Evolutionary conservation across 2,113 vertebrate species (phyloP).

Genomic region (Corydoras sp.): DNA sequence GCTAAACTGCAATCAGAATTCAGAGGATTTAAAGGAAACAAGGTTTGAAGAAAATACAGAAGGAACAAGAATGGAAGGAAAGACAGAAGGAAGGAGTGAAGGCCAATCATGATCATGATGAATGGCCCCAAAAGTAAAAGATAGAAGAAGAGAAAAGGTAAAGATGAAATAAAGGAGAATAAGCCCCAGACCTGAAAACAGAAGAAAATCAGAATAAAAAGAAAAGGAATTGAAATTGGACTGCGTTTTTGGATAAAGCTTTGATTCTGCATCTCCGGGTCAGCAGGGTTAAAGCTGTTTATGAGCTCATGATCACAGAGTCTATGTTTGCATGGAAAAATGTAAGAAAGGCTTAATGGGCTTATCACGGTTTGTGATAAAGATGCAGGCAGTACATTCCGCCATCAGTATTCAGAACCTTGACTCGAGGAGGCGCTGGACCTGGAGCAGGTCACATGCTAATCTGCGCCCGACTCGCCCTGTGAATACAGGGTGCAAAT

Average conservation of each 20-base stretch:
- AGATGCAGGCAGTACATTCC: conserved; percentile 60
- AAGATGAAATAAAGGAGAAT: conserved; percentile 7
- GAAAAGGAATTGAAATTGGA: background rate
- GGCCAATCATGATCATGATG: too few species aligned
- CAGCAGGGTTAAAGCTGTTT: conserved; percentile 28
- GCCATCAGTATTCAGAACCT: conserved; percentile 71
- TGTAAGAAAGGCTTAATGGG: conserved; percentile 52
- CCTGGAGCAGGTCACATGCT: conserved; percentile 70
- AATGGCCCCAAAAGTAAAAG: too few species aligned
- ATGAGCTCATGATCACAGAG: conserved; percentile 1
- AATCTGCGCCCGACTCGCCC: conserved; percentile 59
- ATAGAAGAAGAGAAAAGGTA: too few species aligned
- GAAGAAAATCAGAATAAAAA: conserved; percentile 1
- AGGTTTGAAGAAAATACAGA: too few species aligned
- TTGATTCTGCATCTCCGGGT: background rate
- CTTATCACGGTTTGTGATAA: conserved; percentile 53
- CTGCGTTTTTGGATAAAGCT: background rate
- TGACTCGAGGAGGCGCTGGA: conserved; percentile 36
- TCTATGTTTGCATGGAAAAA: conserved; percentile 38
- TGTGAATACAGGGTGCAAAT: background rate
- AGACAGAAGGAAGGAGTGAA: too few species aligned
- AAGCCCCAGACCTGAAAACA: background rate
- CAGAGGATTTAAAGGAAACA: too few species aligned
- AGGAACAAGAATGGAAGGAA: too few species aligned
- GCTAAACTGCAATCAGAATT: too few species aligned